These are phyloP conservation scores for Schizothorax lantsangensis DNA, from an alignment of 2,797 vertebrate species.

Conservation along the genomic window DNA sequence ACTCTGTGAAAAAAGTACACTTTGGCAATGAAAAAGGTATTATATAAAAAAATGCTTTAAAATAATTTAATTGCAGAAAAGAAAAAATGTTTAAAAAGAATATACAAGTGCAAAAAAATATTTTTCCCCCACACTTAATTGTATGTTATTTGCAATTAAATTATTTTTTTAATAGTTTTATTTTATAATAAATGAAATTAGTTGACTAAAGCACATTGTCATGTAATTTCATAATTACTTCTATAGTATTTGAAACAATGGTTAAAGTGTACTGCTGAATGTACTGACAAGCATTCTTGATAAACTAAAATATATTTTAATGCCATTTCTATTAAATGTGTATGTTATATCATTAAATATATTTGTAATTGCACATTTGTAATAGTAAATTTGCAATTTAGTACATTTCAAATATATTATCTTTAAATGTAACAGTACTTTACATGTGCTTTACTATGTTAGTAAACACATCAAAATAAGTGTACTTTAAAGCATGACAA, in stretches of 20 bases:
- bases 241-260: not conserved
- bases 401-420: not conserved
- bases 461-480: not conserved
- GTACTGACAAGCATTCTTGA: not conserved
- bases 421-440: not conserved
- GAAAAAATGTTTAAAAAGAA: too few relatives aligned
- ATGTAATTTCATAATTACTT: not conserved
- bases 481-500: not conserved
- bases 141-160: not conserved
- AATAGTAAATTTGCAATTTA: not conserved
- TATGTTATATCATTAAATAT: not conserved
- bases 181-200: not conserved
- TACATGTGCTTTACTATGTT: not conserved
- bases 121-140: not conserved
- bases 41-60: not conserved
- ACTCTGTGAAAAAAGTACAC: not conserved
- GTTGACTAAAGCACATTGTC: conserved; percentile 6
- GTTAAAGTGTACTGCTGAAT: not conserved
- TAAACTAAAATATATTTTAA: not conserved
- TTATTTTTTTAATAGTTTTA: not conserved
- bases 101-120: not conserved
- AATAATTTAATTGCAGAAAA: not conserved
- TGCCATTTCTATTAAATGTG: not conserved
- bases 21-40: not conserved
- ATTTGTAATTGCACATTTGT: not conserved